phyloP scores from a whole-genome alignment of 1,140 invertebrate species.

The Macrostomum lignano region DNA sequence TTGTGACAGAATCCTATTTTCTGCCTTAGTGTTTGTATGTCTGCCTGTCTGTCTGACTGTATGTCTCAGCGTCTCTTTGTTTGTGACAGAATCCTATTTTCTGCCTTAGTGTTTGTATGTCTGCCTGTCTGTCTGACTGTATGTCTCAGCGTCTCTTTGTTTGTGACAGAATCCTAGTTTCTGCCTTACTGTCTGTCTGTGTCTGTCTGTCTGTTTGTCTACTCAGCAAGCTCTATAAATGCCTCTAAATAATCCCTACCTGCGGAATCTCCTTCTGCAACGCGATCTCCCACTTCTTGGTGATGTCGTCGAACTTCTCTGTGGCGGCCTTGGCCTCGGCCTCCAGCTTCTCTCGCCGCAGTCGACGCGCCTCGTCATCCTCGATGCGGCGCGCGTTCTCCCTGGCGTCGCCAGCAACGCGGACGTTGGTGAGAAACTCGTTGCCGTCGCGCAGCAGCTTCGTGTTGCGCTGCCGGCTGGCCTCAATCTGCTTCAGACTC shows the following conservation, averaged over 20 bases:
- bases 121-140: no score
- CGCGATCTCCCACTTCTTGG: conserved; percentile 41
- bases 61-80: no score
- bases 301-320: conserved; percentile 36
- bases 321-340: conserved; percentile 36
- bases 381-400: conserved; percentile 17
- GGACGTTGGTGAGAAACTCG: conserved; percentile 24
- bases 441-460: conserved; percentile 23
- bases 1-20: no score
- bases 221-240: no score
- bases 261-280: conserved; percentile 44
- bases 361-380: conserved; percentile 19
- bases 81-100: no score
- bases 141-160: no score
- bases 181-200: no score
- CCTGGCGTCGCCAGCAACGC: conserved; percentile 23
- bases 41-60: no score
- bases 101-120: no score
- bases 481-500: conserved; percentile 23
- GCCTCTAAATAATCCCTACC: conserved; percentile 41
- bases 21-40: no score
- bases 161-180: no score
- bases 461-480: conserved; percentile 17
- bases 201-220: no score
- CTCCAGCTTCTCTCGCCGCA: conserved; percentile 34